Base-by-base conservation (phyloP, 2,797 vertebrate species). In the Cirrhinus molitorella region DNA sequence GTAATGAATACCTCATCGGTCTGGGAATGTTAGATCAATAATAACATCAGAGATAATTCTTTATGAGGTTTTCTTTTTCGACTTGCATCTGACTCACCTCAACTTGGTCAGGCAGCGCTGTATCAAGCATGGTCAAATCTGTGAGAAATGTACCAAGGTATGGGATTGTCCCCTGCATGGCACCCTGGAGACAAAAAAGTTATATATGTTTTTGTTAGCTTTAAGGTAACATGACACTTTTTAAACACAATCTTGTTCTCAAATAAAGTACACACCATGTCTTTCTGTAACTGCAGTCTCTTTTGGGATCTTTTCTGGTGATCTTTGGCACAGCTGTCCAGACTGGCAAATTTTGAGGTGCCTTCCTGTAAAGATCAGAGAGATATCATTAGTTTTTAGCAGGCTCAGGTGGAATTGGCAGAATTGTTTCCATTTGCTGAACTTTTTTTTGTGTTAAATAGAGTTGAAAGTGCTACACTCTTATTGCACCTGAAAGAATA, bases 81-180 rank as follows among this genome's bases (percentile, higher is more conserved):
- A 66, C 34, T 55, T 23, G 34, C 16, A 28, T 43, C 21, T 55
- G 25, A 80, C 89, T 91, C 87, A 99, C 97, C 96, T 99, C 97
- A 0, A 96, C 92, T n/a, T 95, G 90, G 89, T 99, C 97, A 28
- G 96, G 97, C 49, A 97, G 95, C 14, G 98, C 98, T 0, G 97
- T 97, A 87, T 99, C 97, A n/a, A 99, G 90, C 98, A 98, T 99
- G 88, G 96, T 96, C 77, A 99, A 93, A 86, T 99, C 97, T 0
- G 97, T 98, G 23, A 99, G 92, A 88, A 99, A 99, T 12, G 96
- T 98, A 55, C 98, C 98, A 85, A 99, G 91, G 89, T 98, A 99
- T 0, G 98, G 98, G 55, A 99, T 97, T 0, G 97, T 98, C 53
- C 98, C 98, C 88, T 97, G 97, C 97, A 98, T 99, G 19, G 96